Conservation (phyloP, 2,113 vertebrate genomes). For the Microtus montanus region DNA sequence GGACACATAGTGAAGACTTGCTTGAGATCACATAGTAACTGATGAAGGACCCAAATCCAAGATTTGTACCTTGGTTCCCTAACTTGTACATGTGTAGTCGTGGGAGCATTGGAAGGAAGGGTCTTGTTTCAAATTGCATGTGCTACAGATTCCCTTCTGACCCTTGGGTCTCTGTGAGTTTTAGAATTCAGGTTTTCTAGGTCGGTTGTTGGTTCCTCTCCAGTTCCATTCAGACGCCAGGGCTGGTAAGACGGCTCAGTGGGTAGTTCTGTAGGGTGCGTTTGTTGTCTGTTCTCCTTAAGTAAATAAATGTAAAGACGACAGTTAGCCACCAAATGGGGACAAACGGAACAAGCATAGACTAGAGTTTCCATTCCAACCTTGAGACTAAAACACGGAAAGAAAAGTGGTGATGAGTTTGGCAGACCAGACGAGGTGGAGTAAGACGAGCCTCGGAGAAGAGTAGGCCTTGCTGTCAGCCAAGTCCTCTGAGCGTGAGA, state of each 20-base stretch:
- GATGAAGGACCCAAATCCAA: not conserved
- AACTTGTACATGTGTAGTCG: not conserved
- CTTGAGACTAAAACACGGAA: not conserved
- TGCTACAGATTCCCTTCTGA: not conserved
- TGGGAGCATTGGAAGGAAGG: not conserved
- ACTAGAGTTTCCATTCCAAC: not conserved
- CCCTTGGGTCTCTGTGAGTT: not conserved
- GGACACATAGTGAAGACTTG: not conserved
- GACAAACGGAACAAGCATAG: not conserved
- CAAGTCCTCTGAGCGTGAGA: not conserved
- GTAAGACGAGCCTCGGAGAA: not conserved
- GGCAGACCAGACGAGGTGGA: not conserved
- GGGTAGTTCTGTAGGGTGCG: not conserved
- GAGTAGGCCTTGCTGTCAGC: not conserved
- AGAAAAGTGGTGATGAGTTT: not conserved
- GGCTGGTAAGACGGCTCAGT: not conserved
- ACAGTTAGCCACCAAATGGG: not conserved
- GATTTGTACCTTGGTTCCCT: not conserved
- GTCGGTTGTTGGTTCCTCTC: not conserved
- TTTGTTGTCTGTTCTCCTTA: not conserved
- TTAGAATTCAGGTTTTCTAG: not conserved
- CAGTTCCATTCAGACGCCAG: not conserved
- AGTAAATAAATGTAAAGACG: not conserved
- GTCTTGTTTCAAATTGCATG: not conserved
- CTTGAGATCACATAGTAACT: not conserved